Base-by-base conservation (phyloP, 1,140 invertebrate genomes). In the Leptinotarsa defecta region DNA sequence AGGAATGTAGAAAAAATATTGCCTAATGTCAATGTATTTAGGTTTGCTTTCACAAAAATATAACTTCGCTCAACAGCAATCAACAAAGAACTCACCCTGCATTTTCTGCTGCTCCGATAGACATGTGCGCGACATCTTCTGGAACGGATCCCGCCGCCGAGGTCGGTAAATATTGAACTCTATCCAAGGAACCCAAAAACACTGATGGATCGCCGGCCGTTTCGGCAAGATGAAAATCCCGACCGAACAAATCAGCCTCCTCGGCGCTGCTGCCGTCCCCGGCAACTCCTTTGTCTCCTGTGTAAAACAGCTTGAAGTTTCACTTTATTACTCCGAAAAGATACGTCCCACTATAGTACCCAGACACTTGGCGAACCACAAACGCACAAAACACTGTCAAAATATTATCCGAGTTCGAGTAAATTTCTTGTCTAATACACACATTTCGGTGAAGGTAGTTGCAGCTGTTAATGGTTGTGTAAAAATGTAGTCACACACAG, bases 241-340 rank as follows among this genome's bases (percentile, higher is more conserved):
- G 78, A 62, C 74, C 72, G 20, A 80, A 71, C 73, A 81, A 76
- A 71, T 82, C 79, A 77, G 80, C 76, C 68, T 73, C 75, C 34
- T 76, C 74, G 57, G 77, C 70, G 76, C 74, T 76, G 71, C 74
- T 73, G 76, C 74, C 77, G 71, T 76, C 77, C 63, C 76, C 79
- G 76, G 75, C 76, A 48, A 78, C 77, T 63, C 78, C 74, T 57
- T 74, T 77, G 17, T 71, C 69, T 74, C 78, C 75, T 71, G 80
- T 80, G 74, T 81, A 81, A 79, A 80, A 81, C 80, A 81, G 79
- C 70, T 81, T 81, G 78, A 77, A 71, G 5, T 52, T 57, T 19
- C 52, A 57, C 13, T 57, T 57, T 57, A 57, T 5, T 19, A 0
- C 17, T 57, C 52, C n/a, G 15, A 57, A 57, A n/a, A 57, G 8